Percentiles rank a stretch among this genome's conserved stretches.
Evolutionary conservation across 2,113 vertebrate genomes (phyloP).

Genomic region (Caranx melampygus): DNA sequence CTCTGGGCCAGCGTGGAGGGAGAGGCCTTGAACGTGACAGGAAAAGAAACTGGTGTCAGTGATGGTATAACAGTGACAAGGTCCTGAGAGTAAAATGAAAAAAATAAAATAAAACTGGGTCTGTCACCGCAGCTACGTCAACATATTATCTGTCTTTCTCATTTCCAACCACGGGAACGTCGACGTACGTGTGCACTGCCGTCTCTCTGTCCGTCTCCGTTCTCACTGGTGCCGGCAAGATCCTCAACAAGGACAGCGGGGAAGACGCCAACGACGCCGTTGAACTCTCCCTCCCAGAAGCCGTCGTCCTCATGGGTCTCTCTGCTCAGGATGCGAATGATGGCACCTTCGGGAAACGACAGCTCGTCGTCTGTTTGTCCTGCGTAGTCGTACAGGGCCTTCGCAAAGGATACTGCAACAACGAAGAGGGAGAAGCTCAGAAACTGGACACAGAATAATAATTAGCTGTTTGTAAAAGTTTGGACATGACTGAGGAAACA

Average conservation of each 20-base stretch:
- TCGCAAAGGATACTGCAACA: constrained; percentile 70
- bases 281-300: constrained; percentile 99
- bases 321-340: constrained; percentile 97
- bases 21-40: constrained; percentile 61
- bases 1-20: constrained; percentile 56
- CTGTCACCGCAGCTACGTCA: too few species aligned
- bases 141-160: too few species aligned
- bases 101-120: too few species aligned
- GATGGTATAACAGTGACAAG: too few species aligned
- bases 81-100: too few species aligned
- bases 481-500: too few species aligned
- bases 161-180: too few species aligned
- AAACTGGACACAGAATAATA: neutral
- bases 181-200: constrained; percentile 45
- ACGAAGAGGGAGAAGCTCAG: neutral
- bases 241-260: constrained; percentile 96
- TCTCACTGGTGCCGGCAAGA: constrained; percentile 87
- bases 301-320: constrained; percentile 97
- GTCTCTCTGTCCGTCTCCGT: constrained; percentile 83
- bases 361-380: constrained; percentile 96
- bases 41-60: too few species aligned
- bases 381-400: constrained; percentile 94
- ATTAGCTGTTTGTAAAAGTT: too few species aligned
- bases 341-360: constrained; percentile 95
- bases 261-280: constrained; percentile 91